phyloP scores from a whole-genome alignment of 2,888 invertebrate genomes.

The Drosophila algonquin region DNA sequence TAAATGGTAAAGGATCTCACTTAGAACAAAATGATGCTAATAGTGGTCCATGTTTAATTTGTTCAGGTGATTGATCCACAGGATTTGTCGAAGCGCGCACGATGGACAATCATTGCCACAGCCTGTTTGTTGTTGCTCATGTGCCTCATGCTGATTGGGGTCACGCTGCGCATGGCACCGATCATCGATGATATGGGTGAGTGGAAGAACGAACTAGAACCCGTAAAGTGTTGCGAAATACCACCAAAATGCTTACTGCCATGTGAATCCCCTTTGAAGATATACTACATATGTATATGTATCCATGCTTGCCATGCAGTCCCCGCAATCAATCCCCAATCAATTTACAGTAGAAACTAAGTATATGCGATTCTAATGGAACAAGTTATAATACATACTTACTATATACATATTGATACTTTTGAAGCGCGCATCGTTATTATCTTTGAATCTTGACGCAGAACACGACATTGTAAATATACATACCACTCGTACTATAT shows the following conservation, averaged over 20 bases:
- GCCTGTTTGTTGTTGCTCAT: constrained; percentile 94
- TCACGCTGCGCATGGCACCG: constrained; percentile 96
- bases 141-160: constrained; percentile 94
- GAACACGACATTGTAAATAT: constrained; percentile 55
- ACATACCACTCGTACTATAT: constrained; percentile 15
- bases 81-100: constrained; percentile 92
- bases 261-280: too few species aligned
- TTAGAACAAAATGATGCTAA: neutral
- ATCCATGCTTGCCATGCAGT: neutral
- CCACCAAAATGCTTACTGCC: constrained; percentile 47
- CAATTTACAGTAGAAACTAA: constrained; percentile 41
- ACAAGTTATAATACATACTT: constrained; percentile 56
- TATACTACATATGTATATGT: too few species aligned
- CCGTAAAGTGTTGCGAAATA: constrained; percentile 4
- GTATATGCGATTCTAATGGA: constrained; percentile 61
- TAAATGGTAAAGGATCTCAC: constrained; percentile 23
- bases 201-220: constrained; percentile 79
- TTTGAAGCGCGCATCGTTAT: constrained; percentile 40
- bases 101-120: constrained; percentile 96
- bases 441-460: constrained; percentile 53
- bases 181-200: constrained; percentile 98
- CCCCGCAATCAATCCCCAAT: neutral
- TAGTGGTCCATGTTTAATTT: neutral
- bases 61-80: constrained; percentile 89
- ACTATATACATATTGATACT: constrained; percentile 5